These are phyloP conservation scores for Pachyrhynchus sulphureomaculatus DNA, from an alignment of 1,140 invertebrate genomes.

Conservation along the genomic window DNA sequence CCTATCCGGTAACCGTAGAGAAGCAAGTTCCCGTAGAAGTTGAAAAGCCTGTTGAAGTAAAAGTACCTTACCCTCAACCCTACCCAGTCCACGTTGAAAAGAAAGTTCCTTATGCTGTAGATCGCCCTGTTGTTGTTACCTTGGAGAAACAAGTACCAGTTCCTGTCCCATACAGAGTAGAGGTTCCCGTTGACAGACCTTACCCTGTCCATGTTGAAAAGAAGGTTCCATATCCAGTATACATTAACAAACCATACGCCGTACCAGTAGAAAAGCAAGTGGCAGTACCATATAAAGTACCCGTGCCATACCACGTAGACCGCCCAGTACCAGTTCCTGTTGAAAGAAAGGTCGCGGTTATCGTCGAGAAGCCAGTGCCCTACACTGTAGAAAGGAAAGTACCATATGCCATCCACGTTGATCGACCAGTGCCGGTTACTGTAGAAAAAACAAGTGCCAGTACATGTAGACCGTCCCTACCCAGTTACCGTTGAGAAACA, in stretches of 20 bases:
- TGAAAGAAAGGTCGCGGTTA: slow-evolving; percentile 24
- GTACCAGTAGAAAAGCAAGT: slow-evolving; percentile 30
- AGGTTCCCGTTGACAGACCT: slow-evolving; percentile 33
- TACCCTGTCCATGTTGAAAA: slow-evolving; percentile 33
- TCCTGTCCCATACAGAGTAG: slow-evolving; percentile 32
- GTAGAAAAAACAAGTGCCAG: slow-evolving; percentile 29
- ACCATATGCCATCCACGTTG: slow-evolving; percentile 31
- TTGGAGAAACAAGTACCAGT: slow-evolving; percentile 30
- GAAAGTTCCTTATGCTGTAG: slow-evolving; percentile 28
- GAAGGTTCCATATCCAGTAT: slow-evolving; percentile 34
- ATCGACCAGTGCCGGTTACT: slow-evolving; percentile 29
- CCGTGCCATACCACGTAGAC: slow-evolving; percentile 23
- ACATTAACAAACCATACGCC: slow-evolving; percentile 30
- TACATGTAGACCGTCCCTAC: slow-evolving; percentile 31
- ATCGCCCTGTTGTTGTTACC: slow-evolving; percentile 26
- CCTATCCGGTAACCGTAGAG: not conserved
- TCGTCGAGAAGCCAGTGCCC: slow-evolving; percentile 29
- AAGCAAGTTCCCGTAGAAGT: no score
- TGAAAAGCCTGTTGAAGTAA: not conserved
- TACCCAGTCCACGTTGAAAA: slow-evolving; percentile 35
- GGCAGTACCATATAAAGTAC: slow-evolving; percentile 26
- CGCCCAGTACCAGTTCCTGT: slow-evolving; percentile 32
- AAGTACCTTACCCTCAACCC: slow-evolving; percentile 35
- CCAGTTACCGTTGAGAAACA: slow-evolving; percentile 33
- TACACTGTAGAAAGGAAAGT: slow-evolving; percentile 31